Base-by-base conservation (phyloP, 2,797 vertebrate species). In the Gouania willdenowi region DNA sequence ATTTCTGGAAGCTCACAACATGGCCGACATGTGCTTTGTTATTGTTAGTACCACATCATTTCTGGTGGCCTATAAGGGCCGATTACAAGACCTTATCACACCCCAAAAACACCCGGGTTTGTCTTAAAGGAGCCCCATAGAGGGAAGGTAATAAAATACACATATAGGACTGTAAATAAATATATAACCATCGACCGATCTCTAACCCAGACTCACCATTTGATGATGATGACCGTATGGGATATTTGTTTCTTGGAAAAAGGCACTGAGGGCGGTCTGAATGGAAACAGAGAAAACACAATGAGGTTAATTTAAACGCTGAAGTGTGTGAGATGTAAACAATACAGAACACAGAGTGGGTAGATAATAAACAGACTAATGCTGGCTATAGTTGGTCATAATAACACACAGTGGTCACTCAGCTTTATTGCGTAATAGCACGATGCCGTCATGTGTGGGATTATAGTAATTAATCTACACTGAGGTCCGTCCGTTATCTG, bases 241-340 rank as follows among this genome's bases (percentile, higher is more conserved):
- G 75, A 95, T 94, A 85, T 93, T 98, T 63, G 94, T 92, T 90
- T 98, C 95, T 90, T 97, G 94, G 78, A 98, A 98, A 87, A 98
- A 98, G 84, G 91, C 94, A 92, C 94, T 98, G 78, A 98, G 93
- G 39, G 95, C 95, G 54, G 94, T 95, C 94, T 98, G 85, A 1
- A 61, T 81, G 11, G 31, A 81, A 74, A 60, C 41, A 75, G 26
- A 72, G 21, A 40, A 21, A 16, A 59, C 16, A 16, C n/a, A 45
- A 39, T 38, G 22, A 20, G 14, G 35, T 18, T 19, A 15, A 23
- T 22, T 14, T 3, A 30, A 5, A 5, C 16, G 25, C 24, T 10
- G 8, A 1, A 22, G 18, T 11, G 5, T 1, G 3, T 12, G 10
- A 65, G 66, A 65, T 14, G 66, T 23, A 43, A 43, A 64, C 30